Evolutionary conservation across 2,113 vertebrate genomes (phyloP), one percentile per base, ranked within the genome.

Genomic region (Ondatra zibethicus): DNA sequence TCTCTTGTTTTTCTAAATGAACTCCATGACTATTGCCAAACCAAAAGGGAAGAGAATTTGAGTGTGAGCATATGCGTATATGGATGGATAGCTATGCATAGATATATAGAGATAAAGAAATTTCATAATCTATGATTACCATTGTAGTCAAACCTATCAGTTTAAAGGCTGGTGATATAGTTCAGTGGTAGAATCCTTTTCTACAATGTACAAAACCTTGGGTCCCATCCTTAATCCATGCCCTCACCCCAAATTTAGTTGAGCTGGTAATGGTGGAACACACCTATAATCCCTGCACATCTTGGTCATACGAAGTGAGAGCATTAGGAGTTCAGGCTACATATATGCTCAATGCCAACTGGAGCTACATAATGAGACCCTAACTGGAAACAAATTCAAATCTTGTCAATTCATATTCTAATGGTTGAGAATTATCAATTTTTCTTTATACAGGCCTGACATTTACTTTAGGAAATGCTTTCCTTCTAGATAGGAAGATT

Each of bases 1-100:
- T 68, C 76, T 90, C 58, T 88, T 76, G 14, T 25, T 92, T 85
- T 81, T 87, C 63, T 95, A 96, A 82, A 39, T 80, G 58, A 96
- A 68, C 91, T 85, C 61, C n/a, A 80, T 7, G 4, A 66, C 42
- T 72, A 1, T 95, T 93, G 72, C 52, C 66, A 70, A 72, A 66
- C 25, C 70, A 81, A 75, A 16, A 61, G 42, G 16, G 36, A 93
- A 92, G 87, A 80, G 50, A 65, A 72, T 68, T 0, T 91, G 86
- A 82, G 19, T 93, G 45, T 52, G 45, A 42, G 33, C 13, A 11
- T 13, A 8, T 14, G 2, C 36, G 16, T 29, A 42, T 3, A 45
- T 85, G 33, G 36, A 85, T 19, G 27, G 3, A 45, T 19, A 85
- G 14, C 80, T 39, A 25, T 39, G 36, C 80, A 80, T 4, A 68